These are phyloP conservation scores for Artemia sinica DNA, from an alignment of 2,888 invertebrate species.

Conservation along the genomic window DNA sequence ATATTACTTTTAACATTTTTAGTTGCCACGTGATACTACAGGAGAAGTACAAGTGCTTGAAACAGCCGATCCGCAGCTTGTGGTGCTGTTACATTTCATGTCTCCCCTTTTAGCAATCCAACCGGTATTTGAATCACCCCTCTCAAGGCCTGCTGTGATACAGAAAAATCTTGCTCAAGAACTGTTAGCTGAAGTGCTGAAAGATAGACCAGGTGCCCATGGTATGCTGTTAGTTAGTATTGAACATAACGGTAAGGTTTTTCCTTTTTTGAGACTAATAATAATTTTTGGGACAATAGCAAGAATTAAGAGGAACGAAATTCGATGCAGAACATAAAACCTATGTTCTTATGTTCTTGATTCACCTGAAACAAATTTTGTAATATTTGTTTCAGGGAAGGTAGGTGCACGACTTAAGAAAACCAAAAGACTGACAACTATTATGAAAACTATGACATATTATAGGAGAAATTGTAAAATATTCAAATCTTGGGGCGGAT, in stretches of 20 bases:
- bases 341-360: no score
- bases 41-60: conserved; percentile 48
- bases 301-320: no score
- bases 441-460: no score
- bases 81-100: conserved; percentile 73
- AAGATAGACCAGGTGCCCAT: conserved; percentile 52
- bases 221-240: conserved; percentile 76
- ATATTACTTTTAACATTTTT: not conserved
- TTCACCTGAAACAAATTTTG: no score
- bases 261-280: not conserved
- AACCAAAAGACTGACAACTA: no score
- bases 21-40: conserved; percentile 19
- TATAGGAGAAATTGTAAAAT: no score
- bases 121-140: conserved; percentile 64
- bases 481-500: no score
- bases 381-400: no score
- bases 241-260: conserved; percentile 53
- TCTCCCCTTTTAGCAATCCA: conserved; percentile 69
- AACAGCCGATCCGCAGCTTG: conserved; percentile 73
- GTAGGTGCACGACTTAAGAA: no score
- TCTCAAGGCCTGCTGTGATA: conserved; percentile 56
- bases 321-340: no score
- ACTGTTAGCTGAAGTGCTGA: conserved; percentile 33
- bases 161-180: conserved; percentile 39
- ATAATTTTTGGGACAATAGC: no score